Conservation (phyloP, 2,888 invertebrate genomes). For the Cheiracanthium punctorium region DNA sequence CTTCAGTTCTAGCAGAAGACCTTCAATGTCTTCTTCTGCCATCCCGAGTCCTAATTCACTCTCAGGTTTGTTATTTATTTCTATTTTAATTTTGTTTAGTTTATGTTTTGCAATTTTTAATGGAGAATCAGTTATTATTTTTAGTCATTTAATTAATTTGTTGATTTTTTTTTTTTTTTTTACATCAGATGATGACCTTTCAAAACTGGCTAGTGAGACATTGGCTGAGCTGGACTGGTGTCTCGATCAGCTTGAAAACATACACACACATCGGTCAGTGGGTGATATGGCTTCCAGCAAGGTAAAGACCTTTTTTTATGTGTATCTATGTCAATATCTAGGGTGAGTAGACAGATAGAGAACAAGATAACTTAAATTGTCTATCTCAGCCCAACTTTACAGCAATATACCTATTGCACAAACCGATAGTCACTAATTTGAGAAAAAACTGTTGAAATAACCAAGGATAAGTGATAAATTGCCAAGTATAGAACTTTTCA, state of each 20-base stretch:
- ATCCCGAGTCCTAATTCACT: background rate
- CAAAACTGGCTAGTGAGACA: constrained; percentile 93
- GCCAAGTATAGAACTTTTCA: too few relatives aligned
- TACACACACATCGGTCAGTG: constrained; percentile 99
- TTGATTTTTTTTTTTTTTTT: background rate
- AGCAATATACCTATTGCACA: too few relatives aligned
- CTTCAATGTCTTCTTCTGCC: background rate
- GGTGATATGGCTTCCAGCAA: constrained; percentile 99
- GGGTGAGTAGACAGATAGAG: too few relatives aligned
- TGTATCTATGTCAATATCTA: too few relatives aligned
- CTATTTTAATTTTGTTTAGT: background rate
- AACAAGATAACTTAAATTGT: too few relatives aligned
- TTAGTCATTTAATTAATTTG: too few relatives aligned
- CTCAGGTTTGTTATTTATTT: constrained; percentile 11
- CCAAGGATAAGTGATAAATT: too few relatives aligned
- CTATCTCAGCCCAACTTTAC: too few relatives aligned
- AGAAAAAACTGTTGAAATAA: too few relatives aligned
- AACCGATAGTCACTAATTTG: too few relatives aligned
- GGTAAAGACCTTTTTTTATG: too few relatives aligned
- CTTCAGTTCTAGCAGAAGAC: background rate
- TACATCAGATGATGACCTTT: constrained; percentile 77
- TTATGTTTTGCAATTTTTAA: background rate
- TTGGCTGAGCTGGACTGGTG: constrained; percentile 99
- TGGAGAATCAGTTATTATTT: background rate
- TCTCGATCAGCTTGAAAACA: constrained; percentile 98